phyloP scores from a whole-genome alignment of 2,888 invertebrate species.

The Ceramica pisi region DNA sequence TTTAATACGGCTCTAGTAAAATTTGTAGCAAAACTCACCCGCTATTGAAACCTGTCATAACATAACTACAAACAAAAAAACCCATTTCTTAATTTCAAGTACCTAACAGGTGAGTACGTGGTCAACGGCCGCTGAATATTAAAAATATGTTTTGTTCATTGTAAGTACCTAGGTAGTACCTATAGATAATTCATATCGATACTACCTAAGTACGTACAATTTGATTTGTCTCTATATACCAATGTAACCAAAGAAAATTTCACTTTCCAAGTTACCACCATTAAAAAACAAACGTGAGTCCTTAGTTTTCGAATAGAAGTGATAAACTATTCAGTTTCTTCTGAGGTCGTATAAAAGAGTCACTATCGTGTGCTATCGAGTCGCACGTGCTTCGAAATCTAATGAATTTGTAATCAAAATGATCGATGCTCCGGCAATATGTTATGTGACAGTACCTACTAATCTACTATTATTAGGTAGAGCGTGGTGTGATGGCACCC shows the following conservation, averaged over 20 bases:
- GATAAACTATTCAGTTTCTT: slow-evolving; percentile 52
- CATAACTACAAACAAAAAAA: too few relatives aligned
- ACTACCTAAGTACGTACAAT: too few relatives aligned
- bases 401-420: slow-evolving; percentile 72
- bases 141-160: too few relatives aligned
- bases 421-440: slow-evolving; percentile 55
- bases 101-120: too few relatives aligned
- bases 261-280: not conserved
- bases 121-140: too few relatives aligned
- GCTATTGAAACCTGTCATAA: too few relatives aligned
- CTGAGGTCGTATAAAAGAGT: slow-evolving; percentile 55
- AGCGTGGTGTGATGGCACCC: slow-evolving; percentile 5
- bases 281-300: not conserved
- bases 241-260: not conserved
- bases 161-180: too few relatives aligned
- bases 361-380: slow-evolving; percentile 57
- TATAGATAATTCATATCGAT: too few relatives aligned
- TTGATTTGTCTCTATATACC: not conserved
- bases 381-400: slow-evolving; percentile 75
- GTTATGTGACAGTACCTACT: not conserved
- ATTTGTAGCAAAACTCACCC: too few relatives aligned
- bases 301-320: slow-evolving; percentile 18
- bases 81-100: too few relatives aligned
- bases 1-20: too few relatives aligned
- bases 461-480: slow-evolving; percentile 7